Evolutionary conservation across 2,888 invertebrate species (phyloP).

Genomic region (Pandemis corylana): DNA sequence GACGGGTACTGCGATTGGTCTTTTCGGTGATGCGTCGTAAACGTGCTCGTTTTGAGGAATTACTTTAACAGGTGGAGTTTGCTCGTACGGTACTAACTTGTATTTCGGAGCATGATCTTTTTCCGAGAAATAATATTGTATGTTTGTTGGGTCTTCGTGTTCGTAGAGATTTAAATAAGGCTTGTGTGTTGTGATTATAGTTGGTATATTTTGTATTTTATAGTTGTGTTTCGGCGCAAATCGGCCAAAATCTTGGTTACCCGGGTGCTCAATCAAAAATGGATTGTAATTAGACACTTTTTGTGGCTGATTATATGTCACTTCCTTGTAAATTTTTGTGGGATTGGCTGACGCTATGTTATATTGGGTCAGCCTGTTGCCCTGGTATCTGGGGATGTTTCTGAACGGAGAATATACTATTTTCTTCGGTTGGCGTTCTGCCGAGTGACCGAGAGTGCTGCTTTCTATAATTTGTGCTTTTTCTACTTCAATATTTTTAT

Average conservation of each 20-base stretch:
- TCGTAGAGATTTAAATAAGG: conserved; percentile 66
- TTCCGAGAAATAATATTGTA: conserved; percentile 72
- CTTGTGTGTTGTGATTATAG: conserved; percentile 59
- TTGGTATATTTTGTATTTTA: conserved; percentile 59
- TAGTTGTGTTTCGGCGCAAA: conserved; percentile 59
- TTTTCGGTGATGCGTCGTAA: conserved; percentile 56
- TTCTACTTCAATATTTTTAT: conserved; percentile 71
- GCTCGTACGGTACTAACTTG: conserved; percentile 80
- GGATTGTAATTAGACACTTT: conserved; percentile 66
- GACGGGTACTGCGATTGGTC: conserved; percentile 58
- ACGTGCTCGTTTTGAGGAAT: conserved; percentile 51
- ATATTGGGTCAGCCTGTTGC: conserved; percentile 76
- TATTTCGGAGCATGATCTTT: conserved; percentile 71
- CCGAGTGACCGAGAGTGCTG: conserved; percentile 53
- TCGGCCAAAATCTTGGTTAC: conserved; percentile 59
- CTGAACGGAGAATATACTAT: conserved; percentile 62
- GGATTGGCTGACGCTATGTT: conserved; percentile 80
- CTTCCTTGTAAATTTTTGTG: conserved; percentile 72
- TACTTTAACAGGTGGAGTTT: conserved; percentile 73
- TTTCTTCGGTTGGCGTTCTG: conserved; percentile 68
- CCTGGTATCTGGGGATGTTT: conserved; percentile 78
- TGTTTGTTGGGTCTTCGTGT: conserved; percentile 60
- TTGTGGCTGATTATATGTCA: conserved; percentile 57
- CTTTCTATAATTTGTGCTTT: conserved; percentile 75
- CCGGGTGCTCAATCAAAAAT: conserved; percentile 55